Evolutionary conservation across 2,113 vertebrate genomes (phyloP), one percentile per base, ranked within the genome.

Genomic region (Alethe diademata): DNA sequence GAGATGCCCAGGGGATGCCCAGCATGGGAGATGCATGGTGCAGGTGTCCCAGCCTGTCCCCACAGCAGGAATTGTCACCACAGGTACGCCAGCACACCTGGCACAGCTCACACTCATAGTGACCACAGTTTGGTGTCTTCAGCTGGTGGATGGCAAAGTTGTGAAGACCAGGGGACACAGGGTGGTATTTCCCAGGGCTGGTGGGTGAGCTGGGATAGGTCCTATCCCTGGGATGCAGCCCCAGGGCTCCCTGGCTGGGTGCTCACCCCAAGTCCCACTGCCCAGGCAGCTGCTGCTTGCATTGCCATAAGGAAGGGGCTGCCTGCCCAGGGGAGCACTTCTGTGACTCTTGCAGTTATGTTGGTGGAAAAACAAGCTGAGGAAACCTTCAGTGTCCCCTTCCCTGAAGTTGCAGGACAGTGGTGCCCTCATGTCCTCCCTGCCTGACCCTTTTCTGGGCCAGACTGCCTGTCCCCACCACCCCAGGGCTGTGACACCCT

Each of bases 1-100:
- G 50, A 25, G 24, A 19, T 40, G 76, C 43, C 9, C 16, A 4
- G 24, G 43, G 25, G 50, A 33, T 79, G 79, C 10, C 7, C 3
- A 13, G 67, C 3, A 2, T 1, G 38, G 29, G 31, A n/a, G 26
- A 17, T 40, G 36, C 0, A 0, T 36, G 35, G 14, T 50, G 35
- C 13, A 14, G 56, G 57, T 56, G n/a, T 36, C 80, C 26, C 76
- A 64, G 40, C 36, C 56, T 51, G 56, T 79, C 51, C 82, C 57
- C 64, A 10, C 1, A 0, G 22, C 4, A 3, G 10, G 19, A 53
- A 11, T 2, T 31, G 45, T 42, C 43, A 35, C 56, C 8, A 1
- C 10, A 12, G 51, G 9, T 11, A 9, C 4, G 1, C 18, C 17
- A 61, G 24, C 25, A 25, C 12, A 5, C 29, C 45, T 36, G 36